Evolutionary conservation across 2,797 vertebrate genomes (phyloP), one percentile per base, ranked within the genome.

Genomic region (Helostoma temminkii): DNA sequence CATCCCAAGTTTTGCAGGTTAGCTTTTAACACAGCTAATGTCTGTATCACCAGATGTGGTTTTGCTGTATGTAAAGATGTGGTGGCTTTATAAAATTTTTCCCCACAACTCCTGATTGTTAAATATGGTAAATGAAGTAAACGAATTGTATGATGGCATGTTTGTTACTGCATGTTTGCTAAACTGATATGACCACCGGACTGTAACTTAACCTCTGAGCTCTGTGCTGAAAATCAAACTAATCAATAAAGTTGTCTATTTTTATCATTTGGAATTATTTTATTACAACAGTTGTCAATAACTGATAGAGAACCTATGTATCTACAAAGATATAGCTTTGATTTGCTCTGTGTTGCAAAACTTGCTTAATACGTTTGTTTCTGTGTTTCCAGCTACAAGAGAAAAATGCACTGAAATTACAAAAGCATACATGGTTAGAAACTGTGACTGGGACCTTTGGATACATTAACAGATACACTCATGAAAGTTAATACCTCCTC

Each of bases 161-260:
- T 62, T 63, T 81, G 65, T 74, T 49, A 25, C 75, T 85, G 87
- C 86, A 89, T 78, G 88, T 72, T 75, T 78, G 70, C 59, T 79
- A 30, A 62, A 59, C 59, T 55, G 58, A 50, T 48, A 48, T 66
- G 59, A 74, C 62, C 64, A 62, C 41, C 75, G 52, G 72, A 71
- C 49, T 86, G 57, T 76, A 49, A 78, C 54, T 59, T 42, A 59
- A 59, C 39, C 34, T 78, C 57, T 55, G 56, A 77, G 46, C 77
- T 76, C 75, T 73, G 70, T 50, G 49, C 76, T 86, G 50, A 73
- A 52, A 58, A 85, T 73, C 65, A 55, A 79, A 82, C 32, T 16
- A 57, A 77, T 76, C 74, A 91, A 91, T 93, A 90, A 89, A 90
- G 61, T 66, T 77, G 53, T 86, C 68, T 89, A 85, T 91, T 92